These are phyloP conservation scores for Erythrolamprus reginae DNA, from an alignment of 2,113 vertebrate genomes.

Conservation along the genomic window DNA sequence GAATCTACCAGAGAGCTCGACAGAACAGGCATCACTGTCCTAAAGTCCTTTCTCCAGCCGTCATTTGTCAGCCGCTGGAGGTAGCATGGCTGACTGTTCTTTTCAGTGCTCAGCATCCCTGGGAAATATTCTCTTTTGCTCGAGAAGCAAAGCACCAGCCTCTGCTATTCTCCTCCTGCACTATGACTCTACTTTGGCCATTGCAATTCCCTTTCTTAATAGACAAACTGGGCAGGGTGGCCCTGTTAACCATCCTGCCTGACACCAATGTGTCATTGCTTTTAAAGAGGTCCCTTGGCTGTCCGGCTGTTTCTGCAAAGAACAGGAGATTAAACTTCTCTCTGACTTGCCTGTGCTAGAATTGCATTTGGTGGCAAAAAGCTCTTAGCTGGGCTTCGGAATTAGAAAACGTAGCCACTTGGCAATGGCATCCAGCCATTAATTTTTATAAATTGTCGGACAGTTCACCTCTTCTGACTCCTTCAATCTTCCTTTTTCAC, in stretches of 20 bases:
- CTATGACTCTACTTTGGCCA: background rate
- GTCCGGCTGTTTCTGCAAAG: background rate
- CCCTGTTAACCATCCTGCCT: background rate
- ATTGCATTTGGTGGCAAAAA: slow-evolving; percentile 26
- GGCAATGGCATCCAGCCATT: background rate
- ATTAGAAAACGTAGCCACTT: slow-evolving; percentile 18
- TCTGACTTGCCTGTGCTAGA: slow-evolving; percentile 15
- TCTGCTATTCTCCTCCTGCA: slow-evolving; percentile 21
- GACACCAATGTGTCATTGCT: background rate
- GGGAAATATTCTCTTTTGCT: background rate
- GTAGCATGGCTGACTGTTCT: background rate
- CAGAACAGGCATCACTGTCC: too few species aligned
- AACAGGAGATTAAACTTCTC: background rate
- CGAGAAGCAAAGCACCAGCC: background rate
- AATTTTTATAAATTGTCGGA: slow-evolving; percentile 24
- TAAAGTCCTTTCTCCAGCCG: background rate
- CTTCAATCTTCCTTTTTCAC: background rate
- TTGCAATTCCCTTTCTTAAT: slow-evolving; percentile 21
- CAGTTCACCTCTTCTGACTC: background rate
- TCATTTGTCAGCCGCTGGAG: background rate
- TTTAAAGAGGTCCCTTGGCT: slow-evolving; percentile 4
- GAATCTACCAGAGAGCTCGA: too few species aligned
- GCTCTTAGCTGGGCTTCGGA: slow-evolving; percentile 17
- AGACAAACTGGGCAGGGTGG: slow-evolving; percentile 2
- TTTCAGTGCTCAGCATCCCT: background rate